These are phyloP conservation scores for Leucopsar rothschildi DNA, from an alignment of 2,113 vertebrate species.

Conservation along the genomic window DNA sequence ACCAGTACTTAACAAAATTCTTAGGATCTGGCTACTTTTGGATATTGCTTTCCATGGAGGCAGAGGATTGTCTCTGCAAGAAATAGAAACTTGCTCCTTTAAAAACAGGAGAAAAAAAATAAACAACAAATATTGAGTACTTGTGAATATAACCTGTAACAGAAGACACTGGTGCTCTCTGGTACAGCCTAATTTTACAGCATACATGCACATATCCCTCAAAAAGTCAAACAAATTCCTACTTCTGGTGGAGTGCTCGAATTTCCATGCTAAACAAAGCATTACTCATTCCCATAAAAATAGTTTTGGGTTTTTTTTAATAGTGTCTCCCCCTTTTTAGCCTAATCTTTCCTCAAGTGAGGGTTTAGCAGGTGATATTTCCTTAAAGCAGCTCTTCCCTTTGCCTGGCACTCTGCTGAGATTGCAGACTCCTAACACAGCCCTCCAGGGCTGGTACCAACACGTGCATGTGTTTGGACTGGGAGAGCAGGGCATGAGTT, in stretches of 20 bases:
- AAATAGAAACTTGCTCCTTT: not conserved
- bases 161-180: not conserved
- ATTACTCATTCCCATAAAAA: not conserved
- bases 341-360: not conserved
- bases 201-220: not conserved
- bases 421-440: not conserved
- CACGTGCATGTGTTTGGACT: fast-evolving
- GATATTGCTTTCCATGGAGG: not conserved
- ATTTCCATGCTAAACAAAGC: not conserved
- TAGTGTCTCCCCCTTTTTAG: not conserved
- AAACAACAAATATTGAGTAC: not conserved
- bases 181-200: not conserved
- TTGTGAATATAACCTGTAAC: not conserved
- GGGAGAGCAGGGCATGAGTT: not conserved
- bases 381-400: not conserved
- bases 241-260: not conserved
- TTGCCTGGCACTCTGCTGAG: not conserved
- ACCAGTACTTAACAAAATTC: not conserved
- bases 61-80: not conserved
- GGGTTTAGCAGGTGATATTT: not conserved
- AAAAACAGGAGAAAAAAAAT: not conserved
- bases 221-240: not conserved
- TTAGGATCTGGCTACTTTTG: not conserved
- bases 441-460: not conserved
- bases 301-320: not conserved